A percentile compares a stretch with the other conserved stretches of the same genome.
Evolutionary conservation across 1,140 invertebrate genomes (phyloP).

Genomic region (Proctacanthus coquilletti): DNA sequence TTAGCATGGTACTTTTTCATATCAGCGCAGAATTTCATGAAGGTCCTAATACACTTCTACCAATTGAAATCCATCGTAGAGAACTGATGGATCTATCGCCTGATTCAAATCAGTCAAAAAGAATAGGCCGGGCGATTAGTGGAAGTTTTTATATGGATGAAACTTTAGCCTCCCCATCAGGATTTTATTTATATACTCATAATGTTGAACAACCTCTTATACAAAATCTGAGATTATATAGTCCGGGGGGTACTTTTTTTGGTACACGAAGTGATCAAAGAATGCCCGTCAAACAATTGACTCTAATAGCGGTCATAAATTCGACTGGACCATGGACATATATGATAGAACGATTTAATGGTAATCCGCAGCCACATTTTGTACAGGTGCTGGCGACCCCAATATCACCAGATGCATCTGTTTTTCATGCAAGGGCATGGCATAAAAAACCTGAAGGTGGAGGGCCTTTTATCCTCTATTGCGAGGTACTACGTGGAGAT

Average conservation of each 20-base stretch:
- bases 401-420: constrained; percentile 19
- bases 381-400: constrained; percentile 37
- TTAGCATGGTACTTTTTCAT: constrained; percentile 34
- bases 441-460: constrained; percentile 17
- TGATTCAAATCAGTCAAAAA: background rate
- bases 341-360: constrained; percentile 36
- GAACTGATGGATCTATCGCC: constrained; percentile 1
- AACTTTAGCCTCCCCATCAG: constrained; percentile 30
- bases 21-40: constrained; percentile 33
- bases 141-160: constrained; percentile 34
- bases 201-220: constrained; percentile 33
- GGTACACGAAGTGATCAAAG: constrained; percentile 29
- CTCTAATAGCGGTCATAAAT: constrained; percentile 33
- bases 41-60: constrained; percentile 33
- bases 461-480: constrained; percentile 32
- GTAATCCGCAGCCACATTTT: constrained; percentile 40
- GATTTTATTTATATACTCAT: constrained; percentile 28
- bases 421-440: constrained; percentile 30
- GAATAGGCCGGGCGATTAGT: constrained; percentile 15
- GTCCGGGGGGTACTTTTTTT: constrained; percentile 31
- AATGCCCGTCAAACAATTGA: constrained; percentile 34
- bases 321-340: constrained; percentile 42
- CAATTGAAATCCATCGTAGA: constrained; percentile 28
- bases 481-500: constrained; percentile 37
- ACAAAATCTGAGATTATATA: constrained; percentile 29